These are phyloP conservation scores for Gymnocephalus cernua DNA, from an alignment of 2,113 vertebrate species.

Conservation along the genomic window DNA sequence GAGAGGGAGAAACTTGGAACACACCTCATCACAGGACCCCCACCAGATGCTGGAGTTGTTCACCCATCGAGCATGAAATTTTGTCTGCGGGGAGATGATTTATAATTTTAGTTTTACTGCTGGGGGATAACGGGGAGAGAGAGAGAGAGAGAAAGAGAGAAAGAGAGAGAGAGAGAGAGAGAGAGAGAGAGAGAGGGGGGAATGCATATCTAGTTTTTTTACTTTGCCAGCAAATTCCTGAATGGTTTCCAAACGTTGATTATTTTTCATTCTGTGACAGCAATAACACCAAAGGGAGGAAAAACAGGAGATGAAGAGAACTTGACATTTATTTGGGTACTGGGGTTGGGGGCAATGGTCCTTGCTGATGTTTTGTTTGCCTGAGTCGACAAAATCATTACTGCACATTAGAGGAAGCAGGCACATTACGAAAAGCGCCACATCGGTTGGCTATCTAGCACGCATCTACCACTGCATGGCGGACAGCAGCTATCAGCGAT, in stretches of 20 bases:
- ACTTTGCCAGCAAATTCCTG: slow-evolving; percentile 67
- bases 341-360: slow-evolving; percentile 42
- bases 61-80: slow-evolving; percentile 83
- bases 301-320: slow-evolving; percentile 12
- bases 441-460: neutral
- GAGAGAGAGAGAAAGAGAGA: slow-evolving; percentile 11
- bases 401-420: slow-evolving; percentile 18
- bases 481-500: slow-evolving; percentile 8
- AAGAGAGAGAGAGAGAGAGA: too few species aligned
- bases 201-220: slow-evolving; percentile 45
- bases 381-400: slow-evolving; percentile 58
- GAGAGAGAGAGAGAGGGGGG: neutral
- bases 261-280: slow-evolving; percentile 62
- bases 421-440: slow-evolving; percentile 1
- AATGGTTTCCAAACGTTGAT: slow-evolving; percentile 67
- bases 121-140: slow-evolving; percentile 46
- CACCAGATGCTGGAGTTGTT: slow-evolving; percentile 82
- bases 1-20: slow-evolving; percentile 68
- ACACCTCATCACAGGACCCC: slow-evolving; percentile 75
- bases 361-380: slow-evolving; percentile 54
- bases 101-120: slow-evolving; percentile 78
- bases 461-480: neutral
- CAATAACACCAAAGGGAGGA: slow-evolving; percentile 23
- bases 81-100: slow-evolving; percentile 82
- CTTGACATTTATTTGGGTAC: slow-evolving; percentile 33